Evolutionary conservation across 2,113 vertebrate genomes (phyloP).

Genomic region (Eurystomus gularis): DNA sequence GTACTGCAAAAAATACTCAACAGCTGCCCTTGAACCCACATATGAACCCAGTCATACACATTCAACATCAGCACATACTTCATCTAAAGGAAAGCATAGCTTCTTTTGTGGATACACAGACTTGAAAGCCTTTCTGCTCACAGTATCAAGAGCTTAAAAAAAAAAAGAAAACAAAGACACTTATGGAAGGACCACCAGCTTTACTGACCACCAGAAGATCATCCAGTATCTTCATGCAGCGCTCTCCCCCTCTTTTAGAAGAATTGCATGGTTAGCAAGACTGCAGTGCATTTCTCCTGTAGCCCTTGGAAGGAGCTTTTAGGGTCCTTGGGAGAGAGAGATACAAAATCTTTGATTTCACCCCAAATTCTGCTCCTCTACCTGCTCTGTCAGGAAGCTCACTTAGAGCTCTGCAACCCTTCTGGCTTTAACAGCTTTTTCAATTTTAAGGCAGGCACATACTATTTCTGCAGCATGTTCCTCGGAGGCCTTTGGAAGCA

Average conservation of each 20-base stretch:
- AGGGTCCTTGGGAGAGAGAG: neutral
- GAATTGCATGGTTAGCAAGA: neutral
- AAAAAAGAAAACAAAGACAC: neutral
- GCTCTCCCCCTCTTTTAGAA: neutral
- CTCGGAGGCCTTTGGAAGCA: rapidly evolving
- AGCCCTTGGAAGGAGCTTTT: neutral
- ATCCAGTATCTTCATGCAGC: neutral
- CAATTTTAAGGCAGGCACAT: neutral
- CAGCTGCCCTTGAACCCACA: neutral
- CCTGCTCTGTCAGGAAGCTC: neutral
- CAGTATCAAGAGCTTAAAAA: neutral
- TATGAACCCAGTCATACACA: neutral
- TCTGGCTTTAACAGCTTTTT: neutral
- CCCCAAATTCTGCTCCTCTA: neutral
- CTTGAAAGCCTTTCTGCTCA: neutral
- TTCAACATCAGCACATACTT: neutral
- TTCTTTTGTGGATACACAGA: neutral
- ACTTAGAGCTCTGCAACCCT: neutral
- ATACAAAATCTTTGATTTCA: neutral
- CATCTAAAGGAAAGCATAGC: neutral
- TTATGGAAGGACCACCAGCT: neutral
- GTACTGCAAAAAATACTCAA: neutral
- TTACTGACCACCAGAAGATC: neutral
- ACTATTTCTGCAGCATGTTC: neutral
- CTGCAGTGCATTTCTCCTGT: neutral